Evolutionary conservation across 2,797 vertebrate genomes (phyloP).

Genomic region (Sebastes trivittatus): DNA sequence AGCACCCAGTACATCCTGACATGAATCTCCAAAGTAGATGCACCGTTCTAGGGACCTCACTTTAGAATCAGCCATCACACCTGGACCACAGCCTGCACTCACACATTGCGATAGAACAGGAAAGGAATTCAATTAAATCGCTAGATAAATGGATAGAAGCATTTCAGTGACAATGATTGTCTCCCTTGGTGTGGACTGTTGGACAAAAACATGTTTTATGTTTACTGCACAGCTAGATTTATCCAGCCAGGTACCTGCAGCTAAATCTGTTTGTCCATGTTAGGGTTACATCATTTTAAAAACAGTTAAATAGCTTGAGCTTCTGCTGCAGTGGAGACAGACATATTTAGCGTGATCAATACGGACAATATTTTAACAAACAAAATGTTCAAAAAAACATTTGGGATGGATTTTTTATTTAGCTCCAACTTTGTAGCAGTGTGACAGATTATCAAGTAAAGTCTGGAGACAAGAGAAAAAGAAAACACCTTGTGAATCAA

Average conservation of each 20-base stretch:
- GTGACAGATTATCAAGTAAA: not conserved
- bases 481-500: not conserved
- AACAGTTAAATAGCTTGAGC: not conserved
- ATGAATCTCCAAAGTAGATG: constrained; percentile 96
- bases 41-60: constrained; percentile 91
- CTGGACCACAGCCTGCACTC: constrained; percentile 88
- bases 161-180: not conserved
- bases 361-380: not conserved
- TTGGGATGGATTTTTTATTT: not conserved
- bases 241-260: not conserved
- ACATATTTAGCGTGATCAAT: not conserved
- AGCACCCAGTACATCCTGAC: constrained; percentile 95
- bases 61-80: constrained; percentile 92
- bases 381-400: not conserved
- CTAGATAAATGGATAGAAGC: not conserved
- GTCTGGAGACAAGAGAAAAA: not conserved
- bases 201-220: not conserved
- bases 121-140: not conserved
- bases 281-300: not conserved
- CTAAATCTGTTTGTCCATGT: not conserved
- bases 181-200: not conserved
- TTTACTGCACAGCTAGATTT: not conserved
- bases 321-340: not conserved
- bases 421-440: not conserved
- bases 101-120: not conserved